Evolutionary conservation across 2,888 invertebrate species (phyloP).

Genomic region (Celastrina argiolus): DNA sequence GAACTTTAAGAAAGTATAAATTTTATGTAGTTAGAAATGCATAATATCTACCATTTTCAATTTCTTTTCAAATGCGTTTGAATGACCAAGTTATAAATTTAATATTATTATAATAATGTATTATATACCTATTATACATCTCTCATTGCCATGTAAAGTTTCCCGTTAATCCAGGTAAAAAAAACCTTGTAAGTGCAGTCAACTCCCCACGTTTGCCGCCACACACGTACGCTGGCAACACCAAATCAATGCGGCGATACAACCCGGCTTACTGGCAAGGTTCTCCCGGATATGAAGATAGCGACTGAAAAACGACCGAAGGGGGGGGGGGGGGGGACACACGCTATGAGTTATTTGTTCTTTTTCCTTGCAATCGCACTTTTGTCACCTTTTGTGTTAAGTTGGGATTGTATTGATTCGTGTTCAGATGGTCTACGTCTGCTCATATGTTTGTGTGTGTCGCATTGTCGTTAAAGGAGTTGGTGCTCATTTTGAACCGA

Average conservation of each 20-base stretch:
- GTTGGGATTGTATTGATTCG: constrained; percentile 49
- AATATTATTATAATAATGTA: too few relatives aligned
- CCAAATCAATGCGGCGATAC: constrained; percentile 17
- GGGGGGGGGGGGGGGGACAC: constrained; percentile 34
- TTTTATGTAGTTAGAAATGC: too few relatives aligned
- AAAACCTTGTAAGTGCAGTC: not conserved
- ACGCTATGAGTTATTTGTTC: constrained; percentile 54
- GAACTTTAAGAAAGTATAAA: too few relatives aligned
- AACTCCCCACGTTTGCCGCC: not conserved
- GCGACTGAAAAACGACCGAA: constrained; percentile 65
- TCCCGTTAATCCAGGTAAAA: too few relatives aligned
- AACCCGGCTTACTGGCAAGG: constrained; percentile 24
- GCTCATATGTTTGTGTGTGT: not conserved
- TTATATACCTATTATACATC: too few relatives aligned
- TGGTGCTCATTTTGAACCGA: too few relatives aligned
- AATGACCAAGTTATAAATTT: too few relatives aligned
- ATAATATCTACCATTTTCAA: too few relatives aligned
- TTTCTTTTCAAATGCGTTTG: too few relatives aligned
- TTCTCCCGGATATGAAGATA: constrained; percentile 71
- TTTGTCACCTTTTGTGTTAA: constrained; percentile 52
- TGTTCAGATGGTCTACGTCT: constrained; percentile 23
- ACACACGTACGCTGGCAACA: not conserved
- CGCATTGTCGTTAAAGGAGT: too few relatives aligned
- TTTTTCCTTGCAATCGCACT: constrained; percentile 47
- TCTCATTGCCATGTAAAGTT: too few relatives aligned